Evolutionary conservation across 1,140 invertebrate species (phyloP), one percentile per base, ranked within the genome.

Genomic region (Bombus fervidus): DNA sequence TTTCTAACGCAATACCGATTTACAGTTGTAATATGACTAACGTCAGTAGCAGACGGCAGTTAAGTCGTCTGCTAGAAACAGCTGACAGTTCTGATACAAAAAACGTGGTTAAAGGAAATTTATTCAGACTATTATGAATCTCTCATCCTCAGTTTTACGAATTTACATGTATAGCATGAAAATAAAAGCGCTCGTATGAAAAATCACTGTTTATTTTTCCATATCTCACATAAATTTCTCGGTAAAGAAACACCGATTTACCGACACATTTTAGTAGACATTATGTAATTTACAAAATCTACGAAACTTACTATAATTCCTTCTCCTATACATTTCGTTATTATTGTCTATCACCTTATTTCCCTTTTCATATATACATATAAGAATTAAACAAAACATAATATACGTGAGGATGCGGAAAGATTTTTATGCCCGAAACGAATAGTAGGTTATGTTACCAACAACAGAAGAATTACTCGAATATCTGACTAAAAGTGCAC

Each of bases 1-100:
- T 10, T 47, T 62, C 4, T 15, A 37, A 13, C 0, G 1, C 9
- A 5, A n/a, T 59, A 28, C 9, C 10, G 1, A 47, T 37, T 79
- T 59, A 71, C 2, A 43, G n/a, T 39, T n/a, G 3, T 25, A 57
- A 71, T n/a, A 43, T 75, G 79, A 81, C 64, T 34, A 62, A 81
- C 31, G 41, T 73, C 59, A 25, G 39, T 83, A 83, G 86, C 84
- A 86, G 87, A 89, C 80, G 84, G 80, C 89, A 62, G 66, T 83
- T 75, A 88, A 72, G 73, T 68, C 90, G 90, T 92, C 90, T 91
- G 90, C 91, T 92, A 82, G 78, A 41, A 87, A 68, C 81, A 79
- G 73, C 81, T 86, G 89, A 87, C 47, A 81, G 69, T 18, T 69
- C 53, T 12, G 25, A 22, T 37, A 64, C 13, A 85, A 62, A 75